Conservation (phyloP, 2,888 invertebrate species). For the Andrena praecox region DNA sequence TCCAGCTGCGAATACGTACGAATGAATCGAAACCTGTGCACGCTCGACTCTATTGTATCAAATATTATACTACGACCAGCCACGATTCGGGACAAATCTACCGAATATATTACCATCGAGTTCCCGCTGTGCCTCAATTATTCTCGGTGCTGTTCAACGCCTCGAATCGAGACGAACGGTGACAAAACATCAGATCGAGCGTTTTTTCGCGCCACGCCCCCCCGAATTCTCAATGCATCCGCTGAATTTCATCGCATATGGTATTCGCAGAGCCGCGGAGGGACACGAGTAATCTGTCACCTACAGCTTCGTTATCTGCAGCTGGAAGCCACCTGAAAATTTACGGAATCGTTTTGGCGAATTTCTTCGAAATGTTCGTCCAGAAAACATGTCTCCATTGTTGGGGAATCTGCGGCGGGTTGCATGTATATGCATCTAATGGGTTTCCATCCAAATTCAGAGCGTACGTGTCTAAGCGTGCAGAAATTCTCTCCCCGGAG, state of each 20-base stretch:
- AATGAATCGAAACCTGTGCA: conserved; percentile 32
- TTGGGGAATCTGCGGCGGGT: background rate
- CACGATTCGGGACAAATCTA: conserved; percentile 40
- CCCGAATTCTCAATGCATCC: background rate
- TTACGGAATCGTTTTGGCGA: background rate
- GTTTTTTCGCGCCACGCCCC: background rate
- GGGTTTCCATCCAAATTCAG: conserved; percentile 32
- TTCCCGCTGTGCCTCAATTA: background rate
- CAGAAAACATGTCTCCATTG: background rate
- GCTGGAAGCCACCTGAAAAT: background rate
- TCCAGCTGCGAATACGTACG: conserved; percentile 41
- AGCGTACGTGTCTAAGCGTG: conserved; percentile 3
- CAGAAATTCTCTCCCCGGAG: conserved; percentile 41
- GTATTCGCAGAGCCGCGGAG: background rate
- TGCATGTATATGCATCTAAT: background rate
- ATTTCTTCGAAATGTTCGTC: background rate
- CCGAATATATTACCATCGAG: conserved; percentile 41
- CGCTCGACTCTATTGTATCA: conserved; percentile 42
- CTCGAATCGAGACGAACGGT: background rate
- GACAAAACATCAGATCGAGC: background rate
- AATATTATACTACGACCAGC: conserved; percentile 41
- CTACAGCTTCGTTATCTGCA: background rate
- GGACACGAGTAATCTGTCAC: background rate
- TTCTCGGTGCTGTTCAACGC: background rate
- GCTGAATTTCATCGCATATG: background rate